Conservation (phyloP, 2,113 vertebrate genomes). For the Megaleporinus macrocephalus region DNA sequence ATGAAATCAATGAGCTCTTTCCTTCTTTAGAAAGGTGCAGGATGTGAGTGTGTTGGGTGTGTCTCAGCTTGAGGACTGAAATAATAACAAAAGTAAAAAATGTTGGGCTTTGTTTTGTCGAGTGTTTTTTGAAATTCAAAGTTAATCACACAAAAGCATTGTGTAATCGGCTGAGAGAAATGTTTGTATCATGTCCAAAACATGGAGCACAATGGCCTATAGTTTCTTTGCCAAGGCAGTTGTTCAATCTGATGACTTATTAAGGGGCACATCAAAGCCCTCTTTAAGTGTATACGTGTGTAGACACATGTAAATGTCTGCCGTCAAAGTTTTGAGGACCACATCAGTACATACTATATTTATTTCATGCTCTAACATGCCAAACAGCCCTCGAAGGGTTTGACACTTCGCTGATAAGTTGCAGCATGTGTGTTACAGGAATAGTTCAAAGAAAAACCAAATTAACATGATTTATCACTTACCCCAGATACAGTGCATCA, state of each 20-base stretch:
- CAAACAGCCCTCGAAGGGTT: too few species aligned
- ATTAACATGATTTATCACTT: too few species aligned
- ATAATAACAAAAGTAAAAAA: background rate
- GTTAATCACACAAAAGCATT: background rate
- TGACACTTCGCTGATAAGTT: too few species aligned
- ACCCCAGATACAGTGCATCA: too few species aligned
- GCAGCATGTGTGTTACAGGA: too few species aligned
- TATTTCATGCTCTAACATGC: too few species aligned
- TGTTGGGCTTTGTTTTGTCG: slow-evolving; percentile 12
- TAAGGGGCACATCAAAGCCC: background rate
- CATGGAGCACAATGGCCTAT: background rate
- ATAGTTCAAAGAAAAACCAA: too few species aligned
- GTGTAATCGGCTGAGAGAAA: background rate
- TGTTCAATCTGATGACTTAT: background rate
- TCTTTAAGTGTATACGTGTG: background rate
- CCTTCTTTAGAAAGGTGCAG: slow-evolving; percentile 43
- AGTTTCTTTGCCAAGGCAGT: background rate
- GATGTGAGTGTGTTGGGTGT: slow-evolving; percentile 28
- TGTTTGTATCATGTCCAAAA: background rate
- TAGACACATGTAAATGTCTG: background rate
- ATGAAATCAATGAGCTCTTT: slow-evolving; percentile 43
- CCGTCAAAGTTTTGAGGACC: background rate
- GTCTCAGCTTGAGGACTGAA: background rate
- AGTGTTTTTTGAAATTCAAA: background rate
- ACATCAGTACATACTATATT: too few species aligned